Conservation (phyloP, 2,888 invertebrate species). For the Linnaemya tessellans region DNA sequence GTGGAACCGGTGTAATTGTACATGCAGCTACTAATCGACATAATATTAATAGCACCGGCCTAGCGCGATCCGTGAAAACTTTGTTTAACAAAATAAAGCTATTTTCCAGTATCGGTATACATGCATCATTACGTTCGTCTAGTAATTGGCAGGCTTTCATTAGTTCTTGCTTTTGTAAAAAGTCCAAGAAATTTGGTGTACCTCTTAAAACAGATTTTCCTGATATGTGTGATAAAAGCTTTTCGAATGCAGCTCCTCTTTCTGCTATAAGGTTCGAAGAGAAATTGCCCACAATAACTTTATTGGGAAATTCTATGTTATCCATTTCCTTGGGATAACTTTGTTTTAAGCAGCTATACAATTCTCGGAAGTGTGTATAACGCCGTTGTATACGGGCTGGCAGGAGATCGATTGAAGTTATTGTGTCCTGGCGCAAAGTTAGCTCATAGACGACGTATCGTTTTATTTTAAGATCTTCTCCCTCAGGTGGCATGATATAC, state of each 20-base stretch:
- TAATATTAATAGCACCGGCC: slow-evolving; percentile 87
- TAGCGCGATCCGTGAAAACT: slow-evolving; percentile 87
- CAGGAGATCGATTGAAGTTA: slow-evolving; percentile 84
- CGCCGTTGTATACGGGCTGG: slow-evolving; percentile 88
- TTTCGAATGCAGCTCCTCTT: slow-evolving; percentile 87
- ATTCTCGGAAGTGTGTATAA: slow-evolving; percentile 88
- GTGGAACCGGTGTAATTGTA: slow-evolving; percentile 84
- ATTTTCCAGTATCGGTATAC: slow-evolving; percentile 87
- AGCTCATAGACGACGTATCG: slow-evolving; percentile 89
- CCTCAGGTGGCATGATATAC: slow-evolving; percentile 86
- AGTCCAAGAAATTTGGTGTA: slow-evolving; percentile 85
- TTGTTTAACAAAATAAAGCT: slow-evolving; percentile 87
- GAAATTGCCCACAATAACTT: slow-evolving; percentile 89
- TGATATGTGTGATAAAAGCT: slow-evolving; percentile 85
- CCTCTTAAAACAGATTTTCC: slow-evolving; percentile 85
- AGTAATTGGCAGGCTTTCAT: slow-evolving; percentile 86
- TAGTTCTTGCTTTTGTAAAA: slow-evolving; percentile 88
- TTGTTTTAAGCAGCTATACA: slow-evolving; percentile 86
- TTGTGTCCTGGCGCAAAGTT: slow-evolving; percentile 86
- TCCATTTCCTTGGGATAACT: slow-evolving; percentile 85
- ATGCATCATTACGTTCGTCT: slow-evolving; percentile 85
- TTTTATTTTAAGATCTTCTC: slow-evolving; percentile 84
- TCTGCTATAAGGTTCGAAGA: slow-evolving; percentile 87
- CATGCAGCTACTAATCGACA: slow-evolving; percentile 87
- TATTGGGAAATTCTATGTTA: slow-evolving; percentile 86